These are phyloP conservation scores for Muricea muricata DNA, from an alignment of 92 coral and sea anemone genomes.

Conservation along the genomic window DNA sequence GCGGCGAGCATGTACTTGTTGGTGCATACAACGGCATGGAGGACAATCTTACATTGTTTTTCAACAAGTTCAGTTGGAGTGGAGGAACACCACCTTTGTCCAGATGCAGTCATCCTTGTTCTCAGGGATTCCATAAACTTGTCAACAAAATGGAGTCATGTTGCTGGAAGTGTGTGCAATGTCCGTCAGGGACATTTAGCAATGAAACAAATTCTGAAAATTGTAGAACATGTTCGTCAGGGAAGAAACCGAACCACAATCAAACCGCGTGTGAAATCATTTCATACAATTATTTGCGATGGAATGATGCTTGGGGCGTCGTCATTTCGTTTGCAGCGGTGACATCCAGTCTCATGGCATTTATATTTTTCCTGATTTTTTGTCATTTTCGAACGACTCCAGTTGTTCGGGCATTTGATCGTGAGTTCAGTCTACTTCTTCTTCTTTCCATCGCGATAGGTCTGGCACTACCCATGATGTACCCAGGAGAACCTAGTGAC, in stretches of 20 bases:
- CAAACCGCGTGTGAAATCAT: constrained; percentile 68
- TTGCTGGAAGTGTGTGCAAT: constrained; percentile 78
- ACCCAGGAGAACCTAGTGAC: constrained; percentile 70
- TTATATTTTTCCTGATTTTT: constrained; percentile 63
- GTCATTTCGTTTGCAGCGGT: constrained; percentile 48
- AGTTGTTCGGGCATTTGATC: constrained; percentile 78
- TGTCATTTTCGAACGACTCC: constrained; percentile 71
- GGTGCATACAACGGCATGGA: constrained; percentile 2
- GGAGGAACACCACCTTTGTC: constrained; percentile 35
- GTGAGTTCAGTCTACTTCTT: constrained; percentile 75
- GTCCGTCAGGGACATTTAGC: constrained; percentile 62
- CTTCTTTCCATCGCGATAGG: constrained; percentile 69
- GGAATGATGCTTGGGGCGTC: constrained; percentile 72
- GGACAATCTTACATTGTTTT: neutral
- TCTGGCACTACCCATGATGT: constrained; percentile 71
- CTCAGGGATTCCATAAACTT: constrained; percentile 63
- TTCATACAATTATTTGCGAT: constrained; percentile 64
- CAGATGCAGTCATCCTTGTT: constrained; percentile 69
- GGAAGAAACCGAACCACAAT: constrained; percentile 49
- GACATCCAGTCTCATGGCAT: constrained; percentile 52
- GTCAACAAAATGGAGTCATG: constrained; percentile 57
- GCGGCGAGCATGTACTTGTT: neutral
- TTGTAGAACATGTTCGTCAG: constrained; percentile 64
- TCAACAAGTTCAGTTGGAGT: constrained; percentile 16
- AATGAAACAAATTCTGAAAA: constrained; percentile 61